A percentile compares a stretch with the other conserved stretches of the same genome.
Evolutionary conservation across 2,888 invertebrate species (phyloP).

Genomic region (Melanophora roralis): DNA sequence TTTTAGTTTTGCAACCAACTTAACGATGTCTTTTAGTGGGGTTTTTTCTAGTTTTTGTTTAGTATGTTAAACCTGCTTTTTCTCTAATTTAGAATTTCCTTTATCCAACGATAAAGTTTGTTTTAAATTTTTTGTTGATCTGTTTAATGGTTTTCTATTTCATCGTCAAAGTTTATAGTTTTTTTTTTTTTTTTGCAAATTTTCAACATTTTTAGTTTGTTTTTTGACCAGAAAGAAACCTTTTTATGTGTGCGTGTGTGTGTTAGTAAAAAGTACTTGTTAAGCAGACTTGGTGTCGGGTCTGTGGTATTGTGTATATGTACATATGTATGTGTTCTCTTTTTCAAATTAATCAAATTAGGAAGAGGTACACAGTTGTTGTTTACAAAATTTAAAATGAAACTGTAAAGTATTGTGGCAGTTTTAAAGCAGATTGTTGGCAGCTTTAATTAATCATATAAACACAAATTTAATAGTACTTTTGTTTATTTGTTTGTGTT

Average conservation of each 20-base stretch:
- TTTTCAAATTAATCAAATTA: constrained; percentile 38
- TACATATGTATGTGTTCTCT: too few relatives aligned
- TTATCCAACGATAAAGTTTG: constrained; percentile 39
- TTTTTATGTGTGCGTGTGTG: not conserved
- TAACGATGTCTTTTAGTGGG: constrained; percentile 34
- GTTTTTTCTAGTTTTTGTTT: not conserved
- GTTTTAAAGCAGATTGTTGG: not conserved
- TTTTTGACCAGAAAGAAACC: constrained; percentile 8
- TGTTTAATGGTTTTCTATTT: constrained; percentile 44
- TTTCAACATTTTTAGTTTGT: constrained; percentile 31
- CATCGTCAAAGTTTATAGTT: constrained; percentile 31
- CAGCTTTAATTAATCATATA: not conserved
- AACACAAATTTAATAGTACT: not conserved
- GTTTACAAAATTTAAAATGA: not conserved
- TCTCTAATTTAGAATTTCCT: not conserved
- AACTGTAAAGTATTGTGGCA: not conserved
- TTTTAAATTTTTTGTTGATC: constrained; percentile 29
- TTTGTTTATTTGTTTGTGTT: too few relatives aligned
- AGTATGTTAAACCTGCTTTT: not conserved
- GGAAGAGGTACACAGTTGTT: not conserved
- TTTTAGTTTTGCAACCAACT: not conserved
- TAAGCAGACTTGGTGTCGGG: too few relatives aligned
- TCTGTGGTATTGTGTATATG: too few relatives aligned
- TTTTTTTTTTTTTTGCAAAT: constrained; percentile 1
- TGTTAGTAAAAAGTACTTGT: too few relatives aligned